Conservation (phyloP, 2,888 invertebrate species). For the Phyto melanocephala region DNA sequence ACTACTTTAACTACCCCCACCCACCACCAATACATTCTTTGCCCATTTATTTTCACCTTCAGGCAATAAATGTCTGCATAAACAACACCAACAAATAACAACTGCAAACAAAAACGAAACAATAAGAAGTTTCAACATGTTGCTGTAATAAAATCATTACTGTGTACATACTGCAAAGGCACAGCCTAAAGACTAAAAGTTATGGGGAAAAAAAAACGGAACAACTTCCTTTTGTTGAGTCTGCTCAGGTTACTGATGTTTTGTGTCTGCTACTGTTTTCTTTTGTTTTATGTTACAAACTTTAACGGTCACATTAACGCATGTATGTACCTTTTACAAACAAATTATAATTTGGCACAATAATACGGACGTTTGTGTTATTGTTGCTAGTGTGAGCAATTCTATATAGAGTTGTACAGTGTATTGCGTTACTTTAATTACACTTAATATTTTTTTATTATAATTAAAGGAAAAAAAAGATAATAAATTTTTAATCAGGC, state of each 20-base stretch:
- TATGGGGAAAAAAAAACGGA: not conserved
- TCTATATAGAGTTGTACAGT: conserved; percentile 14
- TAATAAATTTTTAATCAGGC: too few relatives aligned
- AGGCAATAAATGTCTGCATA: conserved; percentile 62
- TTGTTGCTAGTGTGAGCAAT: not conserved
- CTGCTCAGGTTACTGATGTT: conserved; percentile 23
- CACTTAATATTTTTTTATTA: too few relatives aligned
- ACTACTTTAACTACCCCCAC: not conserved
- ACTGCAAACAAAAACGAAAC: conserved; percentile 22
- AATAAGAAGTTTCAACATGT: conserved; percentile 62
- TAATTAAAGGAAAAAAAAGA: too few relatives aligned
- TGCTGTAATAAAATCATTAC: conserved; percentile 65
- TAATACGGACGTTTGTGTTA: not conserved
- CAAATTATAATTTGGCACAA: conserved; percentile 35
- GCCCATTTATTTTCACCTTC: conserved; percentile 31
- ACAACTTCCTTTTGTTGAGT: conserved; percentile 23
- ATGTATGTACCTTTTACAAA: not conserved
- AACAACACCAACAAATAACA: conserved; percentile 44
- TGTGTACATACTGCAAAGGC: conserved; percentile 49
- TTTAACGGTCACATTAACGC: not conserved
- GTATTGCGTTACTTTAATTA: too few relatives aligned
- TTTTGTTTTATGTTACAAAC: not conserved
- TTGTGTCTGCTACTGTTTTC: conserved; percentile 4
- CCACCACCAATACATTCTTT: not conserved
- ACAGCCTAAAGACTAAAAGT: conserved; percentile 19